Evolutionary conservation across 1,140 invertebrate species (phyloP), one percentile per base, ranked within the genome.

Genomic region (Caerostris darwini): DNA sequence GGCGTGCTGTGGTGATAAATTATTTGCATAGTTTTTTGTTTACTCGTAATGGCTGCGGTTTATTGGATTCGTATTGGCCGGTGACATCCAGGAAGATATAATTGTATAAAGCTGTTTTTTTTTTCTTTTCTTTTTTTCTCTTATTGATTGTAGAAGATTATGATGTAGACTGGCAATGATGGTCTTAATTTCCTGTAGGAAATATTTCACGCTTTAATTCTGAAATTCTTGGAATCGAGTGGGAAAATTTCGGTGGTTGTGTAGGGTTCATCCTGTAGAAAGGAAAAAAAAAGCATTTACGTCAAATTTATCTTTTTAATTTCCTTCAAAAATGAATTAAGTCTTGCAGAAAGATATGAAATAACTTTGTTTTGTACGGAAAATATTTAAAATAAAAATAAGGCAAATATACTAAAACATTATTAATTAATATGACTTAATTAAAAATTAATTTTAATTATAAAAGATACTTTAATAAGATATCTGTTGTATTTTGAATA

Each of bases 1-100:
- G 69, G 69, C 69, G n/a, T 71, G 7, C 3, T 71, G 19, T 71
- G 69, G 34, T 10, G 69, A 71, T 50, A 50, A 71, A 71, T 71
- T 71, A 71, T 71, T 71, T 71, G 69, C 69, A 71, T 71, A 71
- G 5, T 71, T 71, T 71, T 34, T 19, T 71, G 19, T 50, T 34
- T 34, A 6, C 69, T 50, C 19, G 19, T 8, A 34, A 34, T 4
- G 34, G 19, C 19, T 71, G 69, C 69, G 69, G 69, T 71, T 71
- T 71, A 71, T 71, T 71, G 10, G 19, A 71, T 71, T 50, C 19
- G 34, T 34, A 7, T 71, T 71, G 8, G 7, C 69, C 3, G 34
- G 34, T 34, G 19, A 50, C 69, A 71, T 71, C 19, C 19, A 71
- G 50, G 19, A 71, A 71, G 6, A 71, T 34, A 71, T 71, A 71